Conservation (phyloP, 2,888 invertebrate genomes). For the Mechanitis messenoides region DNA sequence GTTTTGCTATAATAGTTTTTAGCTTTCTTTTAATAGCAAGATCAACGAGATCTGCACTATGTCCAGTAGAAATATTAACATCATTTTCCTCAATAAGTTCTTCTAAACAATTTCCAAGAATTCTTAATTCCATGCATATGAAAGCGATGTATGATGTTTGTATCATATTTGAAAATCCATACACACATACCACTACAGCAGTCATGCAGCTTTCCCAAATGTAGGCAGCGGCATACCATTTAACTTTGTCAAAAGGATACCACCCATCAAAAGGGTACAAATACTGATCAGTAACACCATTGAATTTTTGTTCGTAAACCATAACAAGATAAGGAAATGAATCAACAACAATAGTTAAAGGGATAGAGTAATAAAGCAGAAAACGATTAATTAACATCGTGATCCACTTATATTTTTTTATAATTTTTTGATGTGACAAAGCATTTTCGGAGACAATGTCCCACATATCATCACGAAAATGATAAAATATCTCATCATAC, state of each 20-base stretch:
- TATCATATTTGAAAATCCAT: slow-evolving; percentile 48
- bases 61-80: slow-evolving; percentile 31
- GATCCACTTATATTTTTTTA: slow-evolving; percentile 41
- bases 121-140: slow-evolving; percentile 59
- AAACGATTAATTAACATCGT: slow-evolving; percentile 44
- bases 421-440: slow-evolving; percentile 37
- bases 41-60: slow-evolving; percentile 34
- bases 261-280: slow-evolving; percentile 62
- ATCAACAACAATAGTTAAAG: slow-evolving; percentile 43
- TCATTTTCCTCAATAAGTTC: slow-evolving; percentile 46
- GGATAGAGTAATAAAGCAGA: slow-evolving; percentile 44
- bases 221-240: slow-evolving; percentile 55
- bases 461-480: slow-evolving; percentile 51
- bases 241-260: slow-evolving; percentile 62
- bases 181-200: slow-evolving; percentile 49
- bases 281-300: slow-evolving; percentile 38
- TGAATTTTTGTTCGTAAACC: slow-evolving; percentile 43
- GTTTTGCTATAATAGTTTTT: slow-evolving; percentile 47
- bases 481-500: slow-evolving; percentile 46
- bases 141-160: slow-evolving; percentile 47
- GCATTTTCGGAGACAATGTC: slow-evolving; percentile 38
- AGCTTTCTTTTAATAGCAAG: slow-evolving; percentile 40
- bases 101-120: slow-evolving; percentile 48
- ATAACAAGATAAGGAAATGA: slow-evolving; percentile 57
- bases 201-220: slow-evolving; percentile 60